Conservation (phyloP, 2,797 vertebrate species). For the Antennarius maculatus region DNA sequence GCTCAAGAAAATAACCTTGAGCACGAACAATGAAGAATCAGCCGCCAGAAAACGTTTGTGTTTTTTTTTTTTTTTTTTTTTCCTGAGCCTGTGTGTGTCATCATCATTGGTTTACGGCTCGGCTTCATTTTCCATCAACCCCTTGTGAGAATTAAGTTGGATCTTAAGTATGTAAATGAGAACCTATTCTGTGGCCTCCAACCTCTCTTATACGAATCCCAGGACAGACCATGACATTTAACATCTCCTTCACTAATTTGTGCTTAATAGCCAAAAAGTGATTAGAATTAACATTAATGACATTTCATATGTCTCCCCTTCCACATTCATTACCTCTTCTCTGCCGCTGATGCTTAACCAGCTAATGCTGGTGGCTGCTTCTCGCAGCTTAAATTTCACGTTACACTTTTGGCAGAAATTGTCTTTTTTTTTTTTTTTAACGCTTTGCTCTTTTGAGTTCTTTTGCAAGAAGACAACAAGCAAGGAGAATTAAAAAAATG, state of each 20-base stretch:
- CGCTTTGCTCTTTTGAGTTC: constrained; percentile 40
- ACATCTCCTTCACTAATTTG: constrained; percentile 85
- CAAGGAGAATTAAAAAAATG: constrained; percentile 52
- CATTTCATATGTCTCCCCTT: constrained; percentile 81
- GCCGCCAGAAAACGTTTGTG: constrained; percentile 78
- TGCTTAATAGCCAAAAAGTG: constrained; percentile 86
- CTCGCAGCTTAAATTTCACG: constrained; percentile 75
- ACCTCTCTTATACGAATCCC: constrained; percentile 76
- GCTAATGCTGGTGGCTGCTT: constrained; percentile 74
- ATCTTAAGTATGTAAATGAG: constrained; percentile 85
- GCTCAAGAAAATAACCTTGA: constrained; percentile 82
- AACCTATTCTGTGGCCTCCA: constrained; percentile 74
- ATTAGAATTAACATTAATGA: constrained; percentile 86
- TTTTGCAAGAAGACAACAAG: constrained; percentile 66
- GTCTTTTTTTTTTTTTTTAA: not conserved
- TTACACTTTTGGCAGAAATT: constrained; percentile 73
- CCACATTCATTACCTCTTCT: constrained; percentile 74
- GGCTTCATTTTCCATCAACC: constrained; percentile 76
- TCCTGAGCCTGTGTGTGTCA: constrained; percentile 55
- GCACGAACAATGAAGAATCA: constrained; percentile 79
- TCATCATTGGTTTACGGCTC: constrained; percentile 67
- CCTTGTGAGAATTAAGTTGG: constrained; percentile 82
- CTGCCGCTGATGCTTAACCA: constrained; percentile 72
- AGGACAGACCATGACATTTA: constrained; percentile 86
- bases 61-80: constrained; percentile 64